Percentiles rank a stretch among this genome's conserved stretches.
phyloP scores from a whole-genome alignment of 2,113 vertebrate species.

The Nothoprocta pentlandii region DNA sequence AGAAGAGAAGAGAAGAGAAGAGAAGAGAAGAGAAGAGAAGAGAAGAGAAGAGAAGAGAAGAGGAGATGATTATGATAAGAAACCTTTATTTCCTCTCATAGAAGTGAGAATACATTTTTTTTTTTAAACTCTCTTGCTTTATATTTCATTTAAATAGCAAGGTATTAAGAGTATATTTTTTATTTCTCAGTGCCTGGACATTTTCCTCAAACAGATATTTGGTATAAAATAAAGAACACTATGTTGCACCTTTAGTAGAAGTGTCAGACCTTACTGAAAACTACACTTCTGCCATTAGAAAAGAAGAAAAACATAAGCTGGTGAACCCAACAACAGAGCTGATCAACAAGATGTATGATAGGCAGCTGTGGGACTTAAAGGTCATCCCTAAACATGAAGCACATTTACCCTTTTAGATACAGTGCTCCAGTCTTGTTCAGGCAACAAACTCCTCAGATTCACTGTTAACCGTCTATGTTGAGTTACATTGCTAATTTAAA shows the following conservation, averaged over 20 bases:
- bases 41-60: neutral
- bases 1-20: no score
- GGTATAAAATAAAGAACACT: neutral
- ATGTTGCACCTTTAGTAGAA: neutral
- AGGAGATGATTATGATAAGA: neutral
- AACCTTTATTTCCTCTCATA: neutral
- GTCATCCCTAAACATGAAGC: slow-evolving; percentile 74
- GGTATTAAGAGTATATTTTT: neutral
- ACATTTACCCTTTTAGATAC: slow-evolving; percentile 78
- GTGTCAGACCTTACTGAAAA: neutral
- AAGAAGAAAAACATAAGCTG: slow-evolving; percentile 57
- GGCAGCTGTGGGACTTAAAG: slow-evolving; percentile 75
- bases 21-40: no score
- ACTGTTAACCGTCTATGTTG: slow-evolving; percentile 26
- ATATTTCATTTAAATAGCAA: neutral
- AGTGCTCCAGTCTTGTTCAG: slow-evolving; percentile 63
- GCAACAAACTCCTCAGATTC: slow-evolving; percentile 66
- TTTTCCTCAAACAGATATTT: neutral
- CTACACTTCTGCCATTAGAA: slow-evolving; percentile 1
- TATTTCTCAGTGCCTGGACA: neutral
- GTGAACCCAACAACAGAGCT: slow-evolving; percentile 46
- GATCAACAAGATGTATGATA: slow-evolving; percentile 65
- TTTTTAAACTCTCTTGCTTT: neutral
- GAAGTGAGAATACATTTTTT: neutral
- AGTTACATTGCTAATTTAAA: slow-evolving; percentile 78